Conservation (phyloP, 2,888 invertebrate genomes). For the Formica aserva region DNA sequence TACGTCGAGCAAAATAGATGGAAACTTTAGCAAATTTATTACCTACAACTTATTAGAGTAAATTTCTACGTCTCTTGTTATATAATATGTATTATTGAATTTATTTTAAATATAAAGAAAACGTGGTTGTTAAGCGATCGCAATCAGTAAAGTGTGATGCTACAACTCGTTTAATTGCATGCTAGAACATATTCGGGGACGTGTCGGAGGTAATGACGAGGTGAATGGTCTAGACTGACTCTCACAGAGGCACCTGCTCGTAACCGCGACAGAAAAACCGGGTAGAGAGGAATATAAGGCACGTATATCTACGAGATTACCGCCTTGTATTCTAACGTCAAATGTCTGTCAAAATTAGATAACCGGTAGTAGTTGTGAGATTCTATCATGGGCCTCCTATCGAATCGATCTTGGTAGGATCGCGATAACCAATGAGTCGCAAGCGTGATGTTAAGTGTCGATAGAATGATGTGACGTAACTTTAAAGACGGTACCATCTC, state of each 20-base stretch:
- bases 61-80: background rate
- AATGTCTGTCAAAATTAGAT: constrained; percentile 45
- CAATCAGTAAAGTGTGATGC: constrained; percentile 12
- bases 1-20: background rate
- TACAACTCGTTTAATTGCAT: constrained; percentile 64
- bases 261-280: constrained; percentile 68
- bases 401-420: constrained; percentile 15
- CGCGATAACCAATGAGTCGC: background rate
- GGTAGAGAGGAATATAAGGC: constrained; percentile 50
- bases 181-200: constrained; percentile 66
- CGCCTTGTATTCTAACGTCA: constrained; percentile 11
- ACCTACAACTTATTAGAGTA: background rate
- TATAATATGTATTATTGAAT: background rate
- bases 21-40: background rate
- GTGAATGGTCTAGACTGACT: constrained; percentile 74
- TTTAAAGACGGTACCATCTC: constrained; percentile 48
- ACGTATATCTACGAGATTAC: constrained; percentile 18
- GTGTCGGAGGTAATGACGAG: constrained; percentile 62
- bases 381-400: constrained; percentile 6
- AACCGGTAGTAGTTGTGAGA: constrained; percentile 8
- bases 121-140: background rate
- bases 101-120: background rate
- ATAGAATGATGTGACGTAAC: constrained; percentile 65
- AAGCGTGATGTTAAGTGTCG: constrained; percentile 23
- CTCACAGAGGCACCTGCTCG: constrained; percentile 69